These are phyloP conservation scores for Pyrochroa serraticornis DNA, from an alignment of 2,888 invertebrate species.

Conservation along the genomic window DNA sequence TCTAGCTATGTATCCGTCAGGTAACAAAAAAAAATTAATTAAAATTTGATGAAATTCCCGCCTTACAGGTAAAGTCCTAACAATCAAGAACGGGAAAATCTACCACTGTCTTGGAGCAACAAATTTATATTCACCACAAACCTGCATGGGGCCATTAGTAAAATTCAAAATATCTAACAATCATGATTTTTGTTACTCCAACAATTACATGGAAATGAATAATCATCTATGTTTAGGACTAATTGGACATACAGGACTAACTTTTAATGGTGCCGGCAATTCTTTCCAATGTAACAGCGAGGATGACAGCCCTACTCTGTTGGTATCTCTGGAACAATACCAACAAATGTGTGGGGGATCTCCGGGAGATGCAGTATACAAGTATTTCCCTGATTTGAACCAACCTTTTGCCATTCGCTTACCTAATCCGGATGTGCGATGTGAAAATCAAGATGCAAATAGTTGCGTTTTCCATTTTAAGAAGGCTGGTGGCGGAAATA, in stretches of 20 bases:
- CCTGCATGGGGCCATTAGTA: background rate
- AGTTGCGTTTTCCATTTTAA: background rate
- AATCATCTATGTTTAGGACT: slow-evolving; percentile 1
- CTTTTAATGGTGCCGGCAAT: background rate
- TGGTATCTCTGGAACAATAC: slow-evolving; percentile 5
- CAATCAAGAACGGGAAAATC: background rate
- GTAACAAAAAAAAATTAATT: background rate
- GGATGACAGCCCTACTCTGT: background rate
- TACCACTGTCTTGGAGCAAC: background rate
- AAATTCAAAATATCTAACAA: background rate
- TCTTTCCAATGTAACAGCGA: background rate
- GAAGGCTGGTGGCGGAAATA: background rate
- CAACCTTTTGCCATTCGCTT: background rate
- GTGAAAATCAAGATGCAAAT: background rate
- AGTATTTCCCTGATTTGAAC: background rate
- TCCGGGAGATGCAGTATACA: background rate
- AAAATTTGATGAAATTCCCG: background rate
- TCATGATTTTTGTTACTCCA: background rate
- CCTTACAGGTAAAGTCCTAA: background rate
- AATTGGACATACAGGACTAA: background rate
- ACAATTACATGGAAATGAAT: background rate
- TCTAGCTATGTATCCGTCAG: slow-evolving; percentile 4
- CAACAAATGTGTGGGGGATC: background rate
- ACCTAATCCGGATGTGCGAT: background rate
- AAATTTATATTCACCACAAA: background rate